Percentiles rank a stretch among this genome's conserved stretches.
phyloP scores from a whole-genome alignment of 2,113 vertebrate genomes.

The Pedetes capensis region DNA sequence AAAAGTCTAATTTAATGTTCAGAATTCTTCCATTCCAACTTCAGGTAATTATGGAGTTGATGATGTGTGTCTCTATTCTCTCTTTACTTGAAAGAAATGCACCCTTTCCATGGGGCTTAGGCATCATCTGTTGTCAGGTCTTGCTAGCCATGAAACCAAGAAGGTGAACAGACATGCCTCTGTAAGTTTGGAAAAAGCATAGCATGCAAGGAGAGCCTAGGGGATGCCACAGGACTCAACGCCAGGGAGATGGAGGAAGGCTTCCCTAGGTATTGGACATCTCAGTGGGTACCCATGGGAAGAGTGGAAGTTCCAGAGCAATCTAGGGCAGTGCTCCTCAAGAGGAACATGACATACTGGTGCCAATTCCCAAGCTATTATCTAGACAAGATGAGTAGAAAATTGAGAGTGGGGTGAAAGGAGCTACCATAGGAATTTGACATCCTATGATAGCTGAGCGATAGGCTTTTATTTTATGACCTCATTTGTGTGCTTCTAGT shows the following conservation, averaged over 20 bases:
- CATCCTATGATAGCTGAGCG: background rate
- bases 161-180: background rate
- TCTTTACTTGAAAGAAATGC: background rate
- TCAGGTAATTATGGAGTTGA: background rate
- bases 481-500: background rate
- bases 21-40: background rate
- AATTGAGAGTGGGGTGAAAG: background rate
- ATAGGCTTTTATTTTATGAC: background rate
- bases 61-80: background rate
- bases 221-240: background rate
- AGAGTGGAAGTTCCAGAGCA: background rate
- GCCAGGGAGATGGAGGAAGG: background rate
- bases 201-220: background rate
- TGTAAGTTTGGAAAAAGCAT: background rate
- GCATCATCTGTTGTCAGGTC: background rate
- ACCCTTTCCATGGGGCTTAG: too few species aligned
- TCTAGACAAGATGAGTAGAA: background rate
- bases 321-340: background rate
- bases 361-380: background rate
- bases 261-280: background rate
- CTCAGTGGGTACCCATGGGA: background rate
- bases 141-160: background rate
- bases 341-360: background rate
- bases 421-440: background rate
- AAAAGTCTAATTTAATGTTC: background rate